These are phyloP conservation scores for Dendrocopos noguchii DNA, from an alignment of 2,113 vertebrate species.

Conservation along the genomic window DNA sequence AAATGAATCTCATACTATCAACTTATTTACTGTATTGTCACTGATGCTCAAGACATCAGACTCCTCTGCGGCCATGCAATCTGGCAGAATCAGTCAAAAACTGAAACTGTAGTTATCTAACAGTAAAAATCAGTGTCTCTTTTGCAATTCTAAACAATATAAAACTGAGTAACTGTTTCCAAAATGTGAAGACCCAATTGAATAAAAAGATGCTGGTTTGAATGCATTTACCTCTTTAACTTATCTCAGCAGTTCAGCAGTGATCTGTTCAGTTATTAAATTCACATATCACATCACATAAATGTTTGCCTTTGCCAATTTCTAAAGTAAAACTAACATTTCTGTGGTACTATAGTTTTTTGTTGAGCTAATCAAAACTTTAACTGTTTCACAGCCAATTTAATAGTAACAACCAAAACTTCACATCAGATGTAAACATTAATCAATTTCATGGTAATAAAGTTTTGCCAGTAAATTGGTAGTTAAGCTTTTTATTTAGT, in stretches of 20 bases:
- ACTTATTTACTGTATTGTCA: neutral
- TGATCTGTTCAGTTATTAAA: neutral
- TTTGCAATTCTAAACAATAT: neutral
- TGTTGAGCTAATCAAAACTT: constrained; percentile 1
- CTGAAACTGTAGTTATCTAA: neutral
- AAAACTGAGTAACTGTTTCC: neutral
- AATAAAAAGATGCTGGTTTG: neutral
- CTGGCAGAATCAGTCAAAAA: neutral
- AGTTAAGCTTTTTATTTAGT: constrained; percentile 15
- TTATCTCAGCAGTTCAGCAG: neutral
- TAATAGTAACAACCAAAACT: constrained; percentile 30
- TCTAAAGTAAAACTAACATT: neutral
- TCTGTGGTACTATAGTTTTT: neutral
- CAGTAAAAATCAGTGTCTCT: neutral
- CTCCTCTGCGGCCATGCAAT: neutral
- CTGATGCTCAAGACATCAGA: neutral
- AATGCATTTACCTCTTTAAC: neutral
- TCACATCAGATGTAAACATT: constrained; percentile 25
- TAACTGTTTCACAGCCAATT: constrained; percentile 3
- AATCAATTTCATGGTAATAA: constrained; percentile 37
- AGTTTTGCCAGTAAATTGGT: neutral
- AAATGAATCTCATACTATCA: neutral
- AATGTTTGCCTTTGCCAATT: constrained; percentile 15
- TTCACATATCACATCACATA: neutral
- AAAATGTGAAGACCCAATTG: neutral